These are phyloP conservation scores for Himalopsyche japonica DNA, from an alignment of 2,888 invertebrate genomes.

Conservation along the genomic window DNA sequence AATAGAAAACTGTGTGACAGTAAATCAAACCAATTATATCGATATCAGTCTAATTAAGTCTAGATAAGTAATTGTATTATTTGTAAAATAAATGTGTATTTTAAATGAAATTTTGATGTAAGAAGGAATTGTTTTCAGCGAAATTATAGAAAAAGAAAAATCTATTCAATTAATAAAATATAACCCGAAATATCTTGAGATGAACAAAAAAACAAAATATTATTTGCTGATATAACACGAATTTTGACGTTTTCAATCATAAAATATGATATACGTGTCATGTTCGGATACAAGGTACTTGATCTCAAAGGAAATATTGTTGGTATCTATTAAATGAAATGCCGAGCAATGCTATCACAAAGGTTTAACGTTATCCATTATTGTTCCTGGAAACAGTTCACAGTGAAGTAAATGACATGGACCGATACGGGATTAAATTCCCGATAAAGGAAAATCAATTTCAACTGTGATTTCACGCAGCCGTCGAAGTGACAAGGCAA, in stretches of 20 bases:
- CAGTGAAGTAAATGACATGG: neutral
- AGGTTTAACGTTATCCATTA: neutral
- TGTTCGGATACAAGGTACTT: neutral
- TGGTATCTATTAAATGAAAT: neutral
- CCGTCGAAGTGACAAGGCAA: neutral
- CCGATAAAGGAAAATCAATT: neutral
- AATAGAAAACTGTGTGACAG: neutral
- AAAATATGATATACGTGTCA: neutral
- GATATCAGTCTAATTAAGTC: too few species aligned
- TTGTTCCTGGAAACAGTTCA: neutral
- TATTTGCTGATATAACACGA: neutral
- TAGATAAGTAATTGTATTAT: too few species aligned
- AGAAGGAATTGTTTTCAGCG: too few species aligned
- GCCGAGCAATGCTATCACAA: neutral
- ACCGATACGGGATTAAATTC: conserved; percentile 2
- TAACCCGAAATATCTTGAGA: too few species aligned
- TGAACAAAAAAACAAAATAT: too few species aligned
- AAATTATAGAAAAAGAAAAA: too few species aligned
- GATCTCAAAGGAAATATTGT: neutral
- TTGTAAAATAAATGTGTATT: too few species aligned
- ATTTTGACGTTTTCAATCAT: neutral
- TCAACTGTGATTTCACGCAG: neutral
- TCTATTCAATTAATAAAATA: too few species aligned
- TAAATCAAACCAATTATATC: too few species aligned
- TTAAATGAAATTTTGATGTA: too few species aligned